Base-by-base conservation (phyloP, 2,113 vertebrate genomes). In the Rhinolophus ferrumequinum region DNA sequence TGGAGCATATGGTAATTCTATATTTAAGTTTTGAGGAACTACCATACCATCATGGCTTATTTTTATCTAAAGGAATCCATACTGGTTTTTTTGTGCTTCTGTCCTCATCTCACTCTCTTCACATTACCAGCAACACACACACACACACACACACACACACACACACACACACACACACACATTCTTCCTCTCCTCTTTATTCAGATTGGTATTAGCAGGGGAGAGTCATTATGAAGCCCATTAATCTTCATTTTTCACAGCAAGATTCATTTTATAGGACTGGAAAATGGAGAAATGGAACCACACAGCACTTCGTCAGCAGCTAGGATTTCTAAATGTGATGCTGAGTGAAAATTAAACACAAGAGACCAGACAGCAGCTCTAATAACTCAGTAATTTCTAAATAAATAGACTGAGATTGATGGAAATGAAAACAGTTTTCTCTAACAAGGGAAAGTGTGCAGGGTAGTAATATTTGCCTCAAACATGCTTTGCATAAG, bases 201-300 rank as follows among this genome's bases (percentile, higher is more conserved):
- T 98, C 95, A 98, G 98, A 98, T 98, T 95, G 88, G 96, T 87
- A 98, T 98, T 97, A 98, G 94, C 97, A 97, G 97, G 98, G 97
- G 94, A 98, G 97, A 98, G 90, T 98, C 92, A 98, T 99, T 98
- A 98, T 97, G 97, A 98, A 98, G 97, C 96, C 97, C 98, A 98
- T 99, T 99, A 98, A 99, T 99, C 98, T 99, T 98, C 96, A 98
- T 99, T 98, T 98, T 98, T 99, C 98, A 98, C 98, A 98, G 97
- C 97, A 97, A 97, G 97, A 97, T 98, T 98, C 92, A 97, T 98
- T 99, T 98, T 98, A 79, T 90, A 96, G 93, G 94, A 98, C 90
- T 97, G 95, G 96, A 98, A 98, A 93, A 97, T 98, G 64, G 96
- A 98, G 98, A 98, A 98, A 97, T 98, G 97, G 95, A 98, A 97